Conservation (phyloP, 2,888 invertebrate species). For the Rhamphomyia laevipes region DNA sequence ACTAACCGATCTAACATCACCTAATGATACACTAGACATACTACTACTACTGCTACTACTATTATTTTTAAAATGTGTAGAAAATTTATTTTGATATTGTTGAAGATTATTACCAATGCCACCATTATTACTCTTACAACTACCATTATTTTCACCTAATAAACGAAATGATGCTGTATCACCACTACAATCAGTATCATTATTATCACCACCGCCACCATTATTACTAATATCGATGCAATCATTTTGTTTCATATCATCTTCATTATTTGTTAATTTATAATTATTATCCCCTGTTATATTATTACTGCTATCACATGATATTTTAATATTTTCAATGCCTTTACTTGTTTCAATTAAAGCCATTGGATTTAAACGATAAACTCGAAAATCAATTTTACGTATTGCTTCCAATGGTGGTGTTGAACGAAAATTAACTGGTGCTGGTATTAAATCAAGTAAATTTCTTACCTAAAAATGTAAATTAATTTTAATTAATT, state of each 20-base stretch:
- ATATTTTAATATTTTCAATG: conserved; percentile 40
- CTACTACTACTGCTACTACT: not conserved
- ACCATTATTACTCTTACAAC: not conserved
- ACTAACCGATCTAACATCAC: conserved; percentile 38
- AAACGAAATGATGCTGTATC: not conserved
- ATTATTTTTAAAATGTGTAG: not conserved
- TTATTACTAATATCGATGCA: conserved; percentile 14
- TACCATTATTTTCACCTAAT: not conserved
- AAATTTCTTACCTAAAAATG: conserved; percentile 47
- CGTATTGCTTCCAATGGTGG: conserved; percentile 71
- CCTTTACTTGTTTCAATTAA: conserved; percentile 38
- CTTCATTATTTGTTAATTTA: not conserved
- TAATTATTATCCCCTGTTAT: not conserved
- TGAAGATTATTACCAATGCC: not conserved
- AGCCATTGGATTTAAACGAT: conserved; percentile 39
- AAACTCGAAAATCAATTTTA: conserved; percentile 35
- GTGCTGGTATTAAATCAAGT: conserved; percentile 55
- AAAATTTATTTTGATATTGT: not conserved
- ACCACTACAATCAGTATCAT: conserved; percentile 15
- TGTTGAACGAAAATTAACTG: conserved; percentile 82
- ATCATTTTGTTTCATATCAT: conserved; percentile 28
- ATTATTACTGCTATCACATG: conserved; percentile 39
- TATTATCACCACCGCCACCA: conserved; percentile 17
- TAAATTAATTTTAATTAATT: not conserved
- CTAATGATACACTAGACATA: conserved; percentile 10